Conservation (phyloP, 2,113 vertebrate genomes). For the Apteryx mantelli region DNA sequence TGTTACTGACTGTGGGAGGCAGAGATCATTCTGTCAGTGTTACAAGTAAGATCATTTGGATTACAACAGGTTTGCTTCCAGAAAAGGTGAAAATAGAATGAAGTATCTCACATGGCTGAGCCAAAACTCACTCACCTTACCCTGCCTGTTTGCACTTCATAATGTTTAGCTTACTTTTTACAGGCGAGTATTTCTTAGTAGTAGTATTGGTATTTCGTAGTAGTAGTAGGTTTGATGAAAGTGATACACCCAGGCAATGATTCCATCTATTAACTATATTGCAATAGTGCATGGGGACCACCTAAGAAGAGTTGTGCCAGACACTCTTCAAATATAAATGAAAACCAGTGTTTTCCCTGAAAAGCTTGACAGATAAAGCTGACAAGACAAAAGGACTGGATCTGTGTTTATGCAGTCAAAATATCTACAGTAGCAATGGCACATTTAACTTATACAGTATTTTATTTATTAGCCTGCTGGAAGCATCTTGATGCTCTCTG, state of each 20-base stretch:
- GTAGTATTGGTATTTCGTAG: too few species aligned
- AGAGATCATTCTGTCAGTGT: neutral
- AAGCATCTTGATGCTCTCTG: neutral
- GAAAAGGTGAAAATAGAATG: neutral
- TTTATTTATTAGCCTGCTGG: neutral
- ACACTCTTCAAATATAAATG: neutral
- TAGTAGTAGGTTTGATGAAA: neutral
- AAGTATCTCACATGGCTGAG: neutral
- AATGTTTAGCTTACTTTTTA: neutral
- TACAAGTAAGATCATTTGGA: neutral
- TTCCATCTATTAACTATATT: neutral
- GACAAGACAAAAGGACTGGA: neutral
- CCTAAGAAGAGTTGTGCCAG: neutral
- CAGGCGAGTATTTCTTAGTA: neutral
- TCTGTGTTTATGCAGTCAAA: neutral
- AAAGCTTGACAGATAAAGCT: neutral
- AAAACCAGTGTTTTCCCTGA: neutral
- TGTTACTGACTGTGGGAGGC: neutral
- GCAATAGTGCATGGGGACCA: neutral
- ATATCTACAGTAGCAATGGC: neutral
- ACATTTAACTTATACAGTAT: neutral
- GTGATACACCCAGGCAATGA: neutral
- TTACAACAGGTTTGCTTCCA: neutral
- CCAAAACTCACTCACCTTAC: neutral
- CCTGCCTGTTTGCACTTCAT: neutral